phyloP scores from a whole-genome alignment of 1,140 invertebrate genomes.

The Triops longicaudatus region DNA sequence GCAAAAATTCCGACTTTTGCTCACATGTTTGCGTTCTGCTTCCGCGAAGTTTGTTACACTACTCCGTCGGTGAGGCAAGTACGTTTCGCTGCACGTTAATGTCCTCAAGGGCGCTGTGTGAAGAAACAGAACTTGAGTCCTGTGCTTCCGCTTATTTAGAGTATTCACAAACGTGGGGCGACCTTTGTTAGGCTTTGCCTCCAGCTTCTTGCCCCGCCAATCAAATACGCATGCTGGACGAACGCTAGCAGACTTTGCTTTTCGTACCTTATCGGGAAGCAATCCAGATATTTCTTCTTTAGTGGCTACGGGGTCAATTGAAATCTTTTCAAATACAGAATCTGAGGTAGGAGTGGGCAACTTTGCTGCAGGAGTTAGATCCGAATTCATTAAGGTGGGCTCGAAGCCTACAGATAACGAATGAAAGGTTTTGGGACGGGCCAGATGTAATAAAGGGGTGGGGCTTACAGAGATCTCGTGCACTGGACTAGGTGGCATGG shows the following conservation, averaged over 20 bases:
- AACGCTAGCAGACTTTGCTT: not conserved
- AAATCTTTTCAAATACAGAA: not conserved
- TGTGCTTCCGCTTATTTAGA: not conserved
- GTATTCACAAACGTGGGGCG: not conserved
- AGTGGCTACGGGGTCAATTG: not conserved
- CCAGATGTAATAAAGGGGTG: not conserved
- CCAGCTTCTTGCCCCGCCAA: slow-evolving; percentile 5
- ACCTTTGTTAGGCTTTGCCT: not conserved
- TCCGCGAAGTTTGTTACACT: not conserved
- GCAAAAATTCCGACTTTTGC: not conserved
- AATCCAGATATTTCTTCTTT: not conserved
- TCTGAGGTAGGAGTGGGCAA: not conserved
- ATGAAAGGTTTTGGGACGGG: not conserved
- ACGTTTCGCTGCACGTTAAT: not conserved
- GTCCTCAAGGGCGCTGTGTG: not conserved
- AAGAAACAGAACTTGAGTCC: not conserved
- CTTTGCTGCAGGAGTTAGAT: not conserved
- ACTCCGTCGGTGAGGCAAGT: not conserved
- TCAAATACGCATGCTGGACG: not conserved
- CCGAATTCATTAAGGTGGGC: not conserved
- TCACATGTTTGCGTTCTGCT: not conserved
- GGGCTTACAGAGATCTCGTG: not conserved
- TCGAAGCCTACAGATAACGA: not conserved
- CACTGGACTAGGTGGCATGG: not conserved
- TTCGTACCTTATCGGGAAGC: not conserved